Evolutionary conservation across 30 jellyfish, hydroid and myxozoan species (phyloP).

Genomic region (Aurelia sp.): DNA sequence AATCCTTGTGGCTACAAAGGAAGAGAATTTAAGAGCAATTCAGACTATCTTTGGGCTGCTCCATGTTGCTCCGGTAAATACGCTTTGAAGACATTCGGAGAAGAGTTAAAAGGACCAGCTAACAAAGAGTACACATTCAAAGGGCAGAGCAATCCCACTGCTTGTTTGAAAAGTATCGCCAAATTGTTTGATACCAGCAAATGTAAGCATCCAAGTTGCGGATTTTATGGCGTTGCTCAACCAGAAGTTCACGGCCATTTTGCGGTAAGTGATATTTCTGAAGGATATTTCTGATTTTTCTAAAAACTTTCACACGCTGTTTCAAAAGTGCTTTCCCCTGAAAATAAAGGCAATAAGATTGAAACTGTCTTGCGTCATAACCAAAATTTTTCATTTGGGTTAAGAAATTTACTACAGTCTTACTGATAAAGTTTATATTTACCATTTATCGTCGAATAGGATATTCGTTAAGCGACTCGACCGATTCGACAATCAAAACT

Average conservation of each 20-base stretch:
- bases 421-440: no score
- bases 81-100: constrained; percentile 43
- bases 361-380: no score
- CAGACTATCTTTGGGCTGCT: constrained; percentile 58
- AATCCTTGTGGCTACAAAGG: constrained; percentile 67
- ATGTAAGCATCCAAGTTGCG: constrained; percentile 44
- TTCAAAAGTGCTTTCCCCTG: no score
- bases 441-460: no score
- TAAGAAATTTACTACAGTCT: no score
- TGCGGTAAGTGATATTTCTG: constrained; percentile 33
- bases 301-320: no score
- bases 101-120: constrained; percentile 51
- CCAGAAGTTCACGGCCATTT: constrained; percentile 46
- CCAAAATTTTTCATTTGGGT: no score
- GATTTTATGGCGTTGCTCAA: constrained; percentile 61
- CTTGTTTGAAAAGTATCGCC: constrained; percentile 15
- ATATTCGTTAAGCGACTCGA: no score
- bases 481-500: no score
- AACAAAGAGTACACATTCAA: constrained; percentile 24
- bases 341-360: no score
- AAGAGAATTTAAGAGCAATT: not conserved
- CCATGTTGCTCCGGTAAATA: constrained; percentile 66
- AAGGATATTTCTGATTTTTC: no score
- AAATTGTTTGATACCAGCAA: constrained; percentile 7
- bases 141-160: constrained; percentile 52